phyloP scores from a whole-genome alignment of 2,888 invertebrate genomes.

The Alloplasta piceator region DNA sequence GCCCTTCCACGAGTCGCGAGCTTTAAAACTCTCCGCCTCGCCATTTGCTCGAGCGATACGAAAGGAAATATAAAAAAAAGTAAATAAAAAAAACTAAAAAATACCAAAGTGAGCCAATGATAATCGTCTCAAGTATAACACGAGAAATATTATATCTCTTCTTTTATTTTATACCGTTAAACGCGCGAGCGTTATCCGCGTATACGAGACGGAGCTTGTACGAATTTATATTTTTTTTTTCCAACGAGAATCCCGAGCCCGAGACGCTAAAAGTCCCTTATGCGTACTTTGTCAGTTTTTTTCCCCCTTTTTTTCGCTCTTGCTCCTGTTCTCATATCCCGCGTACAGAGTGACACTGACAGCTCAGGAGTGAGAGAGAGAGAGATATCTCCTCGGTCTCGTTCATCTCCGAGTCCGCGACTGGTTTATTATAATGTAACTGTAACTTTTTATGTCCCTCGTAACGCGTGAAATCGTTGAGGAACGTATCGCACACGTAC shows the following conservation, averaged over 20 bases:
- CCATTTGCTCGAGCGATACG: conserved; percentile 20
- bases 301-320: conserved; percentile 13
- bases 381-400: neutral
- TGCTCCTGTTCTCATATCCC: conserved; percentile 26
- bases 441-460: conserved; percentile 79
- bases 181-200: conserved; percentile 46
- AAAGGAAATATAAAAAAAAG: conserved; percentile 38
- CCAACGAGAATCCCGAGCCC: conserved; percentile 46
- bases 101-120: conserved; percentile 46
- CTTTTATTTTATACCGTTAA: conserved; percentile 50
- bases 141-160: conserved; percentile 9
- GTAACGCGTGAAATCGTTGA: conserved; percentile 72
- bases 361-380: conserved; percentile 6
- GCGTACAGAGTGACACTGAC: conserved; percentile 11
- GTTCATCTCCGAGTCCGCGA: conserved; percentile 43
- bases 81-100: conserved; percentile 35
- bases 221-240: conserved; percentile 60
- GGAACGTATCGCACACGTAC: conserved; percentile 10
- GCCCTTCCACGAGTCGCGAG: conserved; percentile 48
- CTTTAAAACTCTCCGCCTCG: conserved; percentile 38
- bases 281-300: conserved; percentile 33
- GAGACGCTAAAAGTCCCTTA: conserved; percentile 48
- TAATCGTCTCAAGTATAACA: conserved; percentile 52
- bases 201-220: conserved; percentile 26
- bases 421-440: conserved; percentile 81